phyloP scores from a whole-genome alignment of 2,113 vertebrate species.

The Corythornis madagascariensis region DNA sequence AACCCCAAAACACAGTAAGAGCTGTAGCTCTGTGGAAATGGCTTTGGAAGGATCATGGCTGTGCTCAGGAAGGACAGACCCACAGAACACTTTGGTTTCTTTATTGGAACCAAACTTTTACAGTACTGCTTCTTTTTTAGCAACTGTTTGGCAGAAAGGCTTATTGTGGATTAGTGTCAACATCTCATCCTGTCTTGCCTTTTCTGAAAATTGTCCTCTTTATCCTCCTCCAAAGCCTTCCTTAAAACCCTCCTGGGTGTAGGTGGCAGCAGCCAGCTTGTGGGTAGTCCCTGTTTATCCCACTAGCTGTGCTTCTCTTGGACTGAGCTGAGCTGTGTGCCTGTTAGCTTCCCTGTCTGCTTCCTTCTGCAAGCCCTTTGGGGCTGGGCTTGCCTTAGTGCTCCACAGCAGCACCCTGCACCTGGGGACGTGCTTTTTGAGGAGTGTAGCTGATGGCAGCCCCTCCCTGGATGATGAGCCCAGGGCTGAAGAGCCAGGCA shows the following conservation, averaged over 20 bases:
- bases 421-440: background rate
- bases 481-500: background rate
- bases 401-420: rapidly evolving
- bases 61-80: background rate
- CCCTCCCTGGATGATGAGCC: background rate
- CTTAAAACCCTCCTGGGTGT: background rate
- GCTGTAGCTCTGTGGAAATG: background rate
- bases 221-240: background rate
- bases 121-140: background rate
- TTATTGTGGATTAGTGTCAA: background rate
- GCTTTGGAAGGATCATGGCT: background rate
- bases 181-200: background rate
- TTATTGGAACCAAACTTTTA: background rate
- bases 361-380: background rate
- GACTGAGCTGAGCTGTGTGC: background rate
- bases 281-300: background rate
- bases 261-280: background rate
- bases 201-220: background rate
- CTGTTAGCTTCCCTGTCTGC: background rate
- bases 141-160: background rate
- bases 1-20: background rate
- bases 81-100: background rate
- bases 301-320: background rate
- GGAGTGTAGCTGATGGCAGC: rapidly evolving
- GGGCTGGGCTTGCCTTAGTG: background rate